These are phyloP conservation scores for Antrozous pallidus DNA, from an alignment of 2,797 vertebrate genomes.

Conservation along the genomic window DNA sequence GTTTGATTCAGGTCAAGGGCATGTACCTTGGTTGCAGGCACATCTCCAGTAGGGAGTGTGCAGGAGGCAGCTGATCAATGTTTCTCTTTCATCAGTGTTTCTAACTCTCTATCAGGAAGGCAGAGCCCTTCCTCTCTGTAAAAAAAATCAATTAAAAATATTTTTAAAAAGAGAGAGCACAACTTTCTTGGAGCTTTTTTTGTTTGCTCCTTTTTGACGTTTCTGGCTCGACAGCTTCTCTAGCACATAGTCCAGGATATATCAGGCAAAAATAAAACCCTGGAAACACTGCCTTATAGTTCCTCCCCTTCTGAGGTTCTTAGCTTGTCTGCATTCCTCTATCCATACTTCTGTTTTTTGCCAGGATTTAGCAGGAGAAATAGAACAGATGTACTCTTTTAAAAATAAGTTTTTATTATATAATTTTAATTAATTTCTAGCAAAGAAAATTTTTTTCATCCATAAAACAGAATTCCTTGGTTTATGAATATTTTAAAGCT, in stretches of 20 bases:
- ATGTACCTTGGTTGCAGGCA: no score
- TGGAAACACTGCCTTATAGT: not conserved
- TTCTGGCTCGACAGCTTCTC: not conserved
- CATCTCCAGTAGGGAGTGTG: no score
- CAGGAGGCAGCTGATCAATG: no score
- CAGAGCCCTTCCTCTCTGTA: no score
- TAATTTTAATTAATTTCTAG: not conserved
- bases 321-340: not conserved
- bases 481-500: not conserved
- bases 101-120: no score
- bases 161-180: not conserved
- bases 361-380: not conserved
- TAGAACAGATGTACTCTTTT: not conserved
- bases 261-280: not conserved
- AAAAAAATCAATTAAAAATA: no score
- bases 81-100: no score
- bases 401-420: not conserved
- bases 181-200: not conserved
- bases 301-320: not conserved
- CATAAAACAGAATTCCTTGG: not conserved
- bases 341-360: not conserved
- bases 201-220: not conserved
- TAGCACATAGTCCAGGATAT: not conserved
- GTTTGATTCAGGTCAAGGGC: no score
- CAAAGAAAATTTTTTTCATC: not conserved